These are phyloP conservation scores for Ptychoptera contaminata DNA, from an alignment of 2,888 invertebrate genomes.

Conservation along the genomic window DNA sequence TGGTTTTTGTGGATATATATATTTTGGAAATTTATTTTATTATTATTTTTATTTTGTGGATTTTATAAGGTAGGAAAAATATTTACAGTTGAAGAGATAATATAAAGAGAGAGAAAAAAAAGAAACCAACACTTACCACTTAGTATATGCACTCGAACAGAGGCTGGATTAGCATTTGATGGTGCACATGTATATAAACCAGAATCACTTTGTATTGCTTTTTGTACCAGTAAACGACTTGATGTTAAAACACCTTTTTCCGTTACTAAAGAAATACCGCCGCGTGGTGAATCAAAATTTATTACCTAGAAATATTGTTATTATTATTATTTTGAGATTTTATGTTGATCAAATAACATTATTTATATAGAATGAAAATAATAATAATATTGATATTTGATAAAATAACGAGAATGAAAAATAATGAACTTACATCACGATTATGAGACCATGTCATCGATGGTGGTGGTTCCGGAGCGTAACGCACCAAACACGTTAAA, in stretches of 20 bases:
- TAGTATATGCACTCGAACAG: slow-evolving; percentile 68
- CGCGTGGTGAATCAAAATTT: slow-evolving; percentile 80
- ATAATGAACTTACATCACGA: slow-evolving; percentile 32
- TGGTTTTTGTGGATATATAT: neutral
- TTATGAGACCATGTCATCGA: slow-evolving; percentile 76
- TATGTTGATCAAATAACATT: neutral
- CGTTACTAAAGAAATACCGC: slow-evolving; percentile 74
- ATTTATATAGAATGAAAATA: neutral
- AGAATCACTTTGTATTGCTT: slow-evolving; percentile 63
- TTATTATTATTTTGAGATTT: slow-evolving; percentile 3
- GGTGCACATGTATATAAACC: slow-evolving; percentile 73
- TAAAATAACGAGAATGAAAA: neutral
- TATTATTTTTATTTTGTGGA: too few species aligned
- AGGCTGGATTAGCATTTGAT: slow-evolving; percentile 64
- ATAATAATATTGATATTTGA: neutral
- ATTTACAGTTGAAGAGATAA: too few species aligned
- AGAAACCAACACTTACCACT: slow-evolving; percentile 48
- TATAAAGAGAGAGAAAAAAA: too few species aligned
- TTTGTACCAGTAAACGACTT: slow-evolving; percentile 67
- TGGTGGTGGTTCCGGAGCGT: slow-evolving; percentile 71
- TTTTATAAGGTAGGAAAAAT: too few species aligned
- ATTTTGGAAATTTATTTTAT: neutral
- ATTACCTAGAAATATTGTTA: slow-evolving; percentile 44
- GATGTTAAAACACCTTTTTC: slow-evolving; percentile 73
- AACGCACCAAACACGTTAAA: slow-evolving; percentile 68